Conservation (phyloP, 2,797 vertebrate species). For the Sebastolobus alascanus region DNA sequence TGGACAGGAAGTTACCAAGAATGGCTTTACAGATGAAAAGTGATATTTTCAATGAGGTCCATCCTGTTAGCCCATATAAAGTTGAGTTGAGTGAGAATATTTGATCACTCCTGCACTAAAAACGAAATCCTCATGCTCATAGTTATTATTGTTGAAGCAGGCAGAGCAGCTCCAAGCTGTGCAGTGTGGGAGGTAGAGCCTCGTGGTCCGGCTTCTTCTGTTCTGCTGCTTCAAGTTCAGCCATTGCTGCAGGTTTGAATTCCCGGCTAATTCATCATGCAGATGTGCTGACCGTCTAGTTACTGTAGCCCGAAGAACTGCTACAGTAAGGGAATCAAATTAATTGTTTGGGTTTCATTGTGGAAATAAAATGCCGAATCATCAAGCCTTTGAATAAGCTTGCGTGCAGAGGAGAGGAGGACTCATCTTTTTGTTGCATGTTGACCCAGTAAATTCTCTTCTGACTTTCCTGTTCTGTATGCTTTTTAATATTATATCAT, state of each 20-base stretch:
- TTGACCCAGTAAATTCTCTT: conserved; percentile 74
- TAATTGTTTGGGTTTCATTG: conserved; percentile 71
- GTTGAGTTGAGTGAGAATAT: not conserved
- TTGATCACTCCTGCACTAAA: not conserved
- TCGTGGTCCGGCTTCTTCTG: conserved; percentile 28
- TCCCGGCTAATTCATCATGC: conserved; percentile 73
- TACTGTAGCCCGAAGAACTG: conserved; percentile 62
- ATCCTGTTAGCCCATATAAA: not conserved
- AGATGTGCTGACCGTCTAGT: conserved; percentile 76
- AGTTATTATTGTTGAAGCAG: conserved; percentile 19
- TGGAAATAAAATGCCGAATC: conserved; percentile 70
- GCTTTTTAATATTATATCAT: conserved; percentile 31
- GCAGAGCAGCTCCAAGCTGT: conserved; percentile 28
- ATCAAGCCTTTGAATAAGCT: conserved; percentile 52
- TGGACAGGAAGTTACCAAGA: conserved; percentile 2
- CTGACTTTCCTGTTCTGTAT: conserved; percentile 60
- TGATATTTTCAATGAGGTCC: not conserved
- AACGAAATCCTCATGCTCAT: not conserved
- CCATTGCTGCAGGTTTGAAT: conserved; percentile 69
- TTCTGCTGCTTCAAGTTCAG: conserved; percentile 56
- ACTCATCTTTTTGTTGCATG: conserved; percentile 82
- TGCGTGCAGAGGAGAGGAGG: conserved; percentile 77
- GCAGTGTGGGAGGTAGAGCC: conserved; percentile 37
- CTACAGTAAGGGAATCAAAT: conserved; percentile 75
- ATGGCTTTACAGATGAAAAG: not conserved